phyloP scores from a whole-genome alignment of 2,888 invertebrate species.

The Acheta domesticus region DNA sequence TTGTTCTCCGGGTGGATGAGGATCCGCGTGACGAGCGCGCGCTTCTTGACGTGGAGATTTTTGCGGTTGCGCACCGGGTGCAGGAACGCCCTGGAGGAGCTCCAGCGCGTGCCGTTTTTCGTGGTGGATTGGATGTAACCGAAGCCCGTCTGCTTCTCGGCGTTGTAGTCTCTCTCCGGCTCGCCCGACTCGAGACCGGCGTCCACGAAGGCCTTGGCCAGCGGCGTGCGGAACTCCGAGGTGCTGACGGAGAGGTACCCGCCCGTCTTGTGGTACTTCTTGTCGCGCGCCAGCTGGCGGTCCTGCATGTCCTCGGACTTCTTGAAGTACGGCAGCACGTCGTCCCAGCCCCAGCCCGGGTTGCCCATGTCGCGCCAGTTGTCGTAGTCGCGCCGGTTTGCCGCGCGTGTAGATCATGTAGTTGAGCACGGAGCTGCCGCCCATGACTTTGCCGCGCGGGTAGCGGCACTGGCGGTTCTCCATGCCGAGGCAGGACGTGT shows the following conservation, averaged over 20 bases:
- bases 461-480: slow-evolving; percentile 70
- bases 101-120: slow-evolving; percentile 63
- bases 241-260: slow-evolving; percentile 59
- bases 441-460: slow-evolving; percentile 66
- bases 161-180: slow-evolving; percentile 60
- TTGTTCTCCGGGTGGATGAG: slow-evolving; percentile 70
- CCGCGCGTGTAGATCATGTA: slow-evolving; percentile 78
- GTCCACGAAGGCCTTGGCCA: slow-evolving; percentile 61
- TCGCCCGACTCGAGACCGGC: slow-evolving; percentile 62
- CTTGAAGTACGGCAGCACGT: slow-evolving; percentile 72
- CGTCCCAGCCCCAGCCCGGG: slow-evolving; percentile 68
- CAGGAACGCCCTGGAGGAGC: slow-evolving; percentile 65
- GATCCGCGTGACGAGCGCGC: slow-evolving; percentile 61
- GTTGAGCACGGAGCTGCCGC: slow-evolving; percentile 76
- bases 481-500: slow-evolving; percentile 69
- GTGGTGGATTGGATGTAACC: slow-evolving; percentile 57
- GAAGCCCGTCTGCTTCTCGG: slow-evolving; percentile 59
- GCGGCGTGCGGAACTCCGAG: slow-evolving; percentile 53
- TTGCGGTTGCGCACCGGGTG: slow-evolving; percentile 56
- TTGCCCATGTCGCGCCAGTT: slow-evolving; percentile 70
- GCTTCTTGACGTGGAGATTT: slow-evolving; percentile 61
- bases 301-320: slow-evolving; percentile 71
- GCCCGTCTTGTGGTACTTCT: slow-evolving; percentile 52
- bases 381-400: slow-evolving; percentile 66
- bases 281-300: slow-evolving; percentile 51